A percentile compares a stretch with the other conserved stretches of the same genome.
phyloP scores from a whole-genome alignment of 2,888 invertebrate species.

The Clivina fossor region DNA sequence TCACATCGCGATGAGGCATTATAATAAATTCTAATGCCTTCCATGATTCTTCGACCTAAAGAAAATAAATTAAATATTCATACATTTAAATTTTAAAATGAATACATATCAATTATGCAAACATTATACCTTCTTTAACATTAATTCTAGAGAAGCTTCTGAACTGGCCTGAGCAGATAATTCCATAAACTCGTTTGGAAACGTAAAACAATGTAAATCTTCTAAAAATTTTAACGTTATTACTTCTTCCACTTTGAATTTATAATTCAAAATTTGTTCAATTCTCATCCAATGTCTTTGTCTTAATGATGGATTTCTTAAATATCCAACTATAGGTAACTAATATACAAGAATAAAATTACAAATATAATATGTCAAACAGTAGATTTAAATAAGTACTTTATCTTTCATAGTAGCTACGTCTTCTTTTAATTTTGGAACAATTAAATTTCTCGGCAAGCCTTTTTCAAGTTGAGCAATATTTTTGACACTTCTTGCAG shows the following conservation, averaged over 20 bases:
- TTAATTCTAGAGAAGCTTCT: conserved; percentile 77
- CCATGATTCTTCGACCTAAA: conserved; percentile 81
- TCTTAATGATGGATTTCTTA: conserved; percentile 78
- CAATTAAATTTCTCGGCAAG: conserved; percentile 76
- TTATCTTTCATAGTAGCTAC: conserved; percentile 80
- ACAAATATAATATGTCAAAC: not conserved
- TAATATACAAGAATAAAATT: conserved; percentile 48
- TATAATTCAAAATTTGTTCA: conserved; percentile 71
- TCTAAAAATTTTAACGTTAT: conserved; percentile 70
- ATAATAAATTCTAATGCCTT: conserved; percentile 77
- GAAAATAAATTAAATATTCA: conserved; percentile 24
- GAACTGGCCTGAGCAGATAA: conserved; percentile 87
- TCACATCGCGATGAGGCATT: conserved; percentile 75
- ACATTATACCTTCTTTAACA: conserved; percentile 64
- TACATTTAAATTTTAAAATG: conserved; percentile 6
- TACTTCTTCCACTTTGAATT: conserved; percentile 69
- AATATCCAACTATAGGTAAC: conserved; percentile 76
- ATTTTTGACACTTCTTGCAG: conserved; percentile 69
- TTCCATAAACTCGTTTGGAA: conserved; percentile 75
- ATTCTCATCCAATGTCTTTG: conserved; percentile 83
- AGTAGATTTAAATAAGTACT: conserved; percentile 52
- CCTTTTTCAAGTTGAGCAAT: conserved; percentile 81
- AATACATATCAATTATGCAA: not conserved
- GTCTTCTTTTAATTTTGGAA: conserved; percentile 73
- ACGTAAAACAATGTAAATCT: conserved; percentile 72